phyloP scores from a whole-genome alignment of 2,113 vertebrate genomes.

The Gobio gobio region DNA sequence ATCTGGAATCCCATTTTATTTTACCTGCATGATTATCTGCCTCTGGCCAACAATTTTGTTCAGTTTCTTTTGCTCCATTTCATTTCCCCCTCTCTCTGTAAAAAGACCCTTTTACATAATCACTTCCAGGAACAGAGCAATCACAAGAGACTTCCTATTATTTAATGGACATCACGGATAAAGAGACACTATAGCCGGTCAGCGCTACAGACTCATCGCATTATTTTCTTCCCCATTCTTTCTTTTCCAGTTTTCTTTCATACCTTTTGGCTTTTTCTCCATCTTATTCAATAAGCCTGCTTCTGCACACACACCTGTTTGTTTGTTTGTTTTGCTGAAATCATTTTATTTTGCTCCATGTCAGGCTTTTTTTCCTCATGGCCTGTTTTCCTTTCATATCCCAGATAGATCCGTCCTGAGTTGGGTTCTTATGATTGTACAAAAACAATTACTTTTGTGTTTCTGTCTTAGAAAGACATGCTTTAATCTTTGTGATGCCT shows the following conservation, averaged over 20 bases:
- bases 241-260: slow-evolving; percentile 27
- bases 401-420: slow-evolving; percentile 35
- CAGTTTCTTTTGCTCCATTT: slow-evolving; percentile 40
- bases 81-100: slow-evolving; percentile 32
- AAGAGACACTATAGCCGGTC: slow-evolving; percentile 57
- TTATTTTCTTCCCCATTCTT: slow-evolving; percentile 21
- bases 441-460: slow-evolving; percentile 53
- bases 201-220: slow-evolving; percentile 54
- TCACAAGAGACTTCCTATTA: slow-evolving; percentile 59
- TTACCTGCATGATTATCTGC: slow-evolving; percentile 48
- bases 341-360: slow-evolving; percentile 40
- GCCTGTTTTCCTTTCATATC: slow-evolving; percentile 54
- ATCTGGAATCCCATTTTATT: slow-evolving; percentile 35
- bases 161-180: slow-evolving; percentile 51
- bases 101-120: slow-evolving; percentile 51
- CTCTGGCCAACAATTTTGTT: slow-evolving; percentile 28
- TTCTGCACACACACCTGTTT: slow-evolving; percentile 30
- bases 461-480: slow-evolving; percentile 66
- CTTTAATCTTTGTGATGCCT: slow-evolving; percentile 68
- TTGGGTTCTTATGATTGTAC: slow-evolving; percentile 54
- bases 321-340: slow-evolving; percentile 37
- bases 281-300: slow-evolving; percentile 19
- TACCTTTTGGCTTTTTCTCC: background rate
- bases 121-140: slow-evolving; percentile 51
- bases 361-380: slow-evolving; percentile 39